These are phyloP conservation scores for Empidonax alnorum DNA, from an alignment of 2,113 vertebrate species.

Conservation along the genomic window DNA sequence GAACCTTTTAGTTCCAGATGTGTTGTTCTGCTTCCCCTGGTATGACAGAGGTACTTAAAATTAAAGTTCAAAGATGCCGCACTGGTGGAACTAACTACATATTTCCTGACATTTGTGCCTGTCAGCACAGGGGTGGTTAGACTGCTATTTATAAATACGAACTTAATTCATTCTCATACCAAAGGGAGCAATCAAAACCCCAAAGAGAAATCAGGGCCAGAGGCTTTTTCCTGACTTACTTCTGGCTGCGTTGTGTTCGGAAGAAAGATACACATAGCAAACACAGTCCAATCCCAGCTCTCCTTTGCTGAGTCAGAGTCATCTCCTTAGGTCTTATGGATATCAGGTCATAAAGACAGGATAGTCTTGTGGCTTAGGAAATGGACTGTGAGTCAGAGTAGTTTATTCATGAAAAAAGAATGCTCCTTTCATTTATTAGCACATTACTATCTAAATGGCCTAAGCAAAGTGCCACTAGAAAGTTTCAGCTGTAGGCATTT, in stretches of 20 bases:
- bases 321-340: background rate
- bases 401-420: background rate
- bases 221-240: background rate
- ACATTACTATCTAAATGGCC: background rate
- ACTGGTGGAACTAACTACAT: background rate
- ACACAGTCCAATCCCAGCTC: background rate
- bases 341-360: background rate
- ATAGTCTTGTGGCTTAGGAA: conserved; percentile 7
- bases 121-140: background rate
- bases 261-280: background rate
- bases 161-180: background rate
- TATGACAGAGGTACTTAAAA: background rate
- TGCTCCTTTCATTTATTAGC: background rate
- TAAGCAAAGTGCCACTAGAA: background rate
- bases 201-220: background rate
- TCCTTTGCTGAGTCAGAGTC: conserved; percentile 17
- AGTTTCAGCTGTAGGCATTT: background rate
- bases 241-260: background rate
- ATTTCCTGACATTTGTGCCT: conserved; percentile 6
- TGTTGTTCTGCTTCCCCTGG: background rate
- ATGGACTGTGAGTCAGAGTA: conserved; percentile 13
- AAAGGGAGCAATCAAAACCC: background rate
- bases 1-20: conserved; percentile 36
- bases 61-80: background rate
- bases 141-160: background rate